Evolutionary conservation across 2,888 invertebrate genomes (phyloP), one percentile per base, ranked within the genome.

Genomic region (Plusia festucae): DNA sequence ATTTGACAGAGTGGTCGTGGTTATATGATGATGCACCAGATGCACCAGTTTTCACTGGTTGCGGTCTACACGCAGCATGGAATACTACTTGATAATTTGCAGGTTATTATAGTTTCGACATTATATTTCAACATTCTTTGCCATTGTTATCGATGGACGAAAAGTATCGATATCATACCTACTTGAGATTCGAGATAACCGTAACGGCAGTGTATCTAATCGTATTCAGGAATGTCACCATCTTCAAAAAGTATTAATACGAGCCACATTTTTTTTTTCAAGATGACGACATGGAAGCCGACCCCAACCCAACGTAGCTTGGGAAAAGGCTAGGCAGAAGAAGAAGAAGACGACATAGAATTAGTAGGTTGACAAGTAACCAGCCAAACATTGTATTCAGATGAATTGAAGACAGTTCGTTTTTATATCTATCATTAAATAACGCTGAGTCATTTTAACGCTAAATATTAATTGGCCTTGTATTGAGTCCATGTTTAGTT

Each of bases 51-150:
- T n/a, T n/a, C n/a, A n/a, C n/a, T n/a, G n/a, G n/a, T n/a, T n/a
- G n/a, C n/a, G n/a, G n/a, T n/a, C n/a, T n/a, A n/a, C n/a, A n/a
- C n/a, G n/a, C n/a, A n/a, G n/a, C n/a, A 34, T 13, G 9, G 8
- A 30, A 9, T 9, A 30, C 30, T 34, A n/a, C n/a, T n/a, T 84
- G 89, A 88, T 88, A 88, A 80, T 57, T 59, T 64, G 51, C 56
- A 55, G 58, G n/a, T n/a, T 59, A 59, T 56, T 55, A 63, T 57
- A 30, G 72, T 81, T 82, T 72, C 60, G 70, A 70, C 64, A 62
- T 54, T n/a, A 57, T 59, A 49, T 72, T 73, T 52, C 59, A 20
- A 74, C 54, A 75, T 65, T 56, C 64, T 59, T 49, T 49, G 46
- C 46, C 20, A 66, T 60, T 66, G 75, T 66, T 73, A 73, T 70